Conservation (phyloP, 1,140 invertebrate species). For the Orius insidiosus region DNA sequence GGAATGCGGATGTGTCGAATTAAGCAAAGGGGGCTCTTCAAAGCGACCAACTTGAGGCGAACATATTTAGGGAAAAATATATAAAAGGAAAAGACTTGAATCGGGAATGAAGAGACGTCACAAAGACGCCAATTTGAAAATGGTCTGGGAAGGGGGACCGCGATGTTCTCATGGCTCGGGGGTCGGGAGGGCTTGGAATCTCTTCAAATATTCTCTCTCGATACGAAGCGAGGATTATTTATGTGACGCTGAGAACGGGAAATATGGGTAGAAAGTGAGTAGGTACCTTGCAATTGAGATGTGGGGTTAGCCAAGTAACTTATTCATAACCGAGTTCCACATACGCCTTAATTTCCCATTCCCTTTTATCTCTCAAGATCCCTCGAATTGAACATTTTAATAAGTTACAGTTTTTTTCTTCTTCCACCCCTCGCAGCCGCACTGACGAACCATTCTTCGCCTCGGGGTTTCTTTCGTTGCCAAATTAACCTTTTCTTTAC, state of each 20-base stretch:
- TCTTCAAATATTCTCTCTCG: slow-evolving; percentile 10
- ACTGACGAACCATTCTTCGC: neutral
- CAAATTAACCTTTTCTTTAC: too few species aligned
- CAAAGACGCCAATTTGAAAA: neutral
- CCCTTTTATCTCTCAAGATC: slow-evolving; percentile 12
- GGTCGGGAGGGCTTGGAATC: neutral
- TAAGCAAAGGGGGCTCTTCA: too few species aligned
- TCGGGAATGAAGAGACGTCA: too few species aligned
- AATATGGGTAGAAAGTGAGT: slow-evolving; percentile 4
- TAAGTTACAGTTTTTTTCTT: slow-evolving; percentile 10
- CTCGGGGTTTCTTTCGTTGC: neutral
- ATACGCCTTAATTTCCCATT: slow-evolving; percentile 9
- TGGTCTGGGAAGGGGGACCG: neutral
- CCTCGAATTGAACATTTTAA: slow-evolving; percentile 12
- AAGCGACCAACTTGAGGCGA: too few species aligned
- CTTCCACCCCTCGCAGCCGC: neutral
- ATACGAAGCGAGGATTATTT: neutral
- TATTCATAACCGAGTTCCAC: slow-evolving; percentile 10
- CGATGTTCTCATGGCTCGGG: neutral
- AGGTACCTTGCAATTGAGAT: slow-evolving; percentile 9
- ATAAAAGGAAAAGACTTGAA: too few species aligned
- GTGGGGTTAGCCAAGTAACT: slow-evolving; percentile 10
- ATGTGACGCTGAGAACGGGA: too few species aligned
- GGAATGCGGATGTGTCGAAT: too few species aligned
- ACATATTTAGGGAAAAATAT: too few species aligned